Conservation (phyloP, 2,888 invertebrate genomes). For the Dasysyrphus tricinctus region DNA sequence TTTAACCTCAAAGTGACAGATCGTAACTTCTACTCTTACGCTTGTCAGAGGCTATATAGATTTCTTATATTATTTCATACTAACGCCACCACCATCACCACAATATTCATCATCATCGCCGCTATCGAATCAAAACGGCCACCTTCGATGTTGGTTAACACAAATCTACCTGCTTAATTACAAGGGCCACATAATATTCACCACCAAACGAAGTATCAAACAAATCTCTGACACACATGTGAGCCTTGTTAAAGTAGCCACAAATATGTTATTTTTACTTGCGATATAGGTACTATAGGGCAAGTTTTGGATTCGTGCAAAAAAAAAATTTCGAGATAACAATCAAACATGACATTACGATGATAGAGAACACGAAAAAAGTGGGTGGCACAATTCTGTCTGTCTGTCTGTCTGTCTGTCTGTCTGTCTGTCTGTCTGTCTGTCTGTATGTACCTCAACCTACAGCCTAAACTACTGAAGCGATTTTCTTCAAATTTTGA, state of each 20-base stretch:
- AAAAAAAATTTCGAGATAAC: no score
- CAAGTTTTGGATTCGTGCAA: no score
- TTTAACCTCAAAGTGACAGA: constrained; percentile 38
- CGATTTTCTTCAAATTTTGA: no score
- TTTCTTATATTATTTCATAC: constrained; percentile 15
- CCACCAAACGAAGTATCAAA: not conserved
- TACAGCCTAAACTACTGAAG: no score
- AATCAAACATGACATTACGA: no score
- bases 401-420: no score
- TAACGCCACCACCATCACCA: constrained; percentile 25
- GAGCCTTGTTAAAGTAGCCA: constrained; percentile 65
- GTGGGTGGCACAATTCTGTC: no score
- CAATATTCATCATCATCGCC: constrained; percentile 10
- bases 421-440: no score
- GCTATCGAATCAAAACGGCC: constrained; percentile 9
- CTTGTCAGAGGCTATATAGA: constrained; percentile 21
- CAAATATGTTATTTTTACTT: constrained; percentile 66
- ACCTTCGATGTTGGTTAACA: constrained; percentile 50
- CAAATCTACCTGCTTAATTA: constrained; percentile 64
- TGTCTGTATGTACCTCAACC: no score
- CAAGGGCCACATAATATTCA: constrained; percentile 50
- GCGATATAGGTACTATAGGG: no score
- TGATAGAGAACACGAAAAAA: no score
- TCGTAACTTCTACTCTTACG: constrained; percentile 38
- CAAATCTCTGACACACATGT: constrained; percentile 61